Base-by-base conservation (phyloP, 2,113 vertebrate species). In the Cairina moschata region DNA sequence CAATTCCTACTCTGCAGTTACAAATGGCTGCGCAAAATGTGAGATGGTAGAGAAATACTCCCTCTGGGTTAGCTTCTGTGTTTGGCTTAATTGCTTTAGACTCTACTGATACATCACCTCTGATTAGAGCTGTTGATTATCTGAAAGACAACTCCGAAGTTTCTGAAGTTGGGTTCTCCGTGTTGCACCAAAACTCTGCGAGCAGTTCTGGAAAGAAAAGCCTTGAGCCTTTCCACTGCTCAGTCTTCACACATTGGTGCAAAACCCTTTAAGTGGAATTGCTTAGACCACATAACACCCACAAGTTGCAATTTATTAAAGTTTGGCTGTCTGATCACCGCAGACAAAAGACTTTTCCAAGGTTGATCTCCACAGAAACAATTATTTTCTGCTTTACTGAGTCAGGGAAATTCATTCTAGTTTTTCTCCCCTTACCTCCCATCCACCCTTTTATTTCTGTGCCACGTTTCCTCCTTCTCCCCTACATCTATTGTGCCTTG, bases 371-470 rank as follows among this genome's bases (percentile, higher is more conserved):
- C 84, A 65, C 48, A 88, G 72, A 77, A 83, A 83, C 86, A 94
- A 95, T 87, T 88, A 88, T 50, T 91, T 96, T 77, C 86, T 92
- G 83, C 75, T 94, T 93, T 96, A 91, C 86, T 86, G 90, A 90
- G 76, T 95, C 86, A 93, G 86, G 84, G 34, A 88, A 92, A 88
- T 77, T 88, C 54, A 90, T 91, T 91, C 83, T 68, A 26, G 34
- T 86, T 73, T 68, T 78, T 81, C 84, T 71, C n/a, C 68, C 50
- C 40, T 56, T 52, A 32, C 28, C n/a, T 90, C 60, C 16, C 48
- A 38, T 75, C 62, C 58, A 58, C 71, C 16, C 65, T 65, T 59
- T 77, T 26, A 86, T 62, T 42, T 46, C 71, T 72, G 7, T 6
- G n/a, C 66, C 26, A 8, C 16, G 4, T 62, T 90, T 86, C 66